Base-by-base conservation (phyloP, 2,113 vertebrate genomes). In the Pundamilia nyererei region DNA sequence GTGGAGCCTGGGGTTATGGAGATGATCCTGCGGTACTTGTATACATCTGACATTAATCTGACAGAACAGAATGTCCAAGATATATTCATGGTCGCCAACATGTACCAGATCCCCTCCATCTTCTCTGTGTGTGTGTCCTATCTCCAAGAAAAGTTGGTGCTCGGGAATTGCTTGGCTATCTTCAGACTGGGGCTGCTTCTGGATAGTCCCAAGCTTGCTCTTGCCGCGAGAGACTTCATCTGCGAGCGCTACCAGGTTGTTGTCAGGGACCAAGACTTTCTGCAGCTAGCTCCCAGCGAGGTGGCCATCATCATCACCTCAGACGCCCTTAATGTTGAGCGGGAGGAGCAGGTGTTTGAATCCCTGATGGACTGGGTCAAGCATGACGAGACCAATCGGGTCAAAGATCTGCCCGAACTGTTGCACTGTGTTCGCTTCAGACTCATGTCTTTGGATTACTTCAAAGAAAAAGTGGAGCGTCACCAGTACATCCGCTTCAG, bases 21-120 rank as follows among this genome's bases (percentile, higher is more conserved):
- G 15, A 97, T 97, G 96, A 97, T 99, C 68, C 96, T 99, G 54
- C 96, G 97, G 17, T 99, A 98, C 80, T 95, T 99, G 81, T 99
- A 99, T 95, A 99, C 98, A 21, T 99, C 98, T 0, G 98, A 99
- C 91, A 97, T 99, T 75, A 95, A 95, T 84, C 95, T 99, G 87
- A 98, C 97, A 0, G 98, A 99, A 89, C 95, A 97, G 84, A 99
- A 98, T 0, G 98, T 99, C 82, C 98, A 98, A 95, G 98, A 98
- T 70, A 96, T 99, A 84, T 98, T 99, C 88, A 97, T 98, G 0
- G 96, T 97, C 3, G 98, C 98, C 7, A 98, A 98, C 93, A 97
- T 98, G 97, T 97, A 98, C 94, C 98, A 99, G 96, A 98, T 99
- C 89, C 98, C 98, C 1, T 99, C 98, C 87, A 97, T 99, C 91